Evolutionary conservation across 2,797 vertebrate species (phyloP), one percentile per base, ranked within the genome.

Genomic region (Acipenser transmontanus): DNA sequence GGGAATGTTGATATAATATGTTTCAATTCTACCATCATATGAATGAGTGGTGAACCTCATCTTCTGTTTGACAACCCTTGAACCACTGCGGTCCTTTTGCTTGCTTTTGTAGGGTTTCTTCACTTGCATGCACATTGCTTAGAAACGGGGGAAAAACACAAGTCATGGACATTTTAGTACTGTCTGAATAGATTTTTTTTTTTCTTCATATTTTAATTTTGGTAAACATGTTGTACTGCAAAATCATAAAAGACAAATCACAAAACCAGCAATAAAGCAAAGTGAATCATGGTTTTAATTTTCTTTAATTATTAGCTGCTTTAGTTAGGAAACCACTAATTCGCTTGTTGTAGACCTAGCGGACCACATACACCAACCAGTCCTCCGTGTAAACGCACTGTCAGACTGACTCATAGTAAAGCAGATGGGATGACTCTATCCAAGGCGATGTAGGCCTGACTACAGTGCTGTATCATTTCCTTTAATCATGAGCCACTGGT

Each of bases 251-350:
- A 72, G 79, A 69, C 74, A 61, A 62, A 72, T 69, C 69, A 56
- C 47, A 70, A 49, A 71, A 51, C 6, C 34, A 65, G 66, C 65
- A 70, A 51, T 8, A 61, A 66, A 8, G 7, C 2, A 9, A 59
- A 71, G 71, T 59, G 71, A 70, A 57, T 70, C 60, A 63, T 70
- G 56, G 56, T 56, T 51, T 65, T 51, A 60, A 65, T 63, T 69
- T 62, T 51, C 69, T 76, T 72, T 76, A 71, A 77, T 76, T 74
- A 73, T 71, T 65, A 69, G 70, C 67, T 72, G 64, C 70, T 66
- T 64, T 71, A 63, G 64, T 71, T 62, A 63, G 72, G 66, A 74
- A 59, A 67, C 71, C 66, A 14, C 65, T 65, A 47, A 59, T 64
- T 1, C 57, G 62, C 60, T 78, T 69, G 65, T 65, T 69, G 62